Evolutionary conservation across 64 coral and sea anemone genomes (phyloP).

Genomic region (Montipora sp.): DNA sequence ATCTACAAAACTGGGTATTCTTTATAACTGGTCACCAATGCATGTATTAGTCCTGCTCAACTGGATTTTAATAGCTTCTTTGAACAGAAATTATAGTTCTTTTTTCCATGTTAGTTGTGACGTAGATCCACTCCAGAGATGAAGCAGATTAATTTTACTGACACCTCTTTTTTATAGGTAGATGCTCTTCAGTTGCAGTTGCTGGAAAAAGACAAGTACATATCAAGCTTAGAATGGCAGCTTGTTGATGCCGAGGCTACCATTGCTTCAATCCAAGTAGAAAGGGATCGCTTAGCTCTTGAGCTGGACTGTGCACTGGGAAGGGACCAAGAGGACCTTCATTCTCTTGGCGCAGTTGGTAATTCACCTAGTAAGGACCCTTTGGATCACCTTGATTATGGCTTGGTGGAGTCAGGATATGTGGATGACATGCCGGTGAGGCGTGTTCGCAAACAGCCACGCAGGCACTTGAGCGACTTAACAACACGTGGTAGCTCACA

Average conservation of each 20-base stretch:
- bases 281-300: constrained; percentile 79
- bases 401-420: constrained; percentile 54
- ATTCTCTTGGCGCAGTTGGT: constrained; percentile 41
- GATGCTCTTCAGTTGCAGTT: constrained; percentile 75
- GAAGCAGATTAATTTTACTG: neutral
- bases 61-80: no score
- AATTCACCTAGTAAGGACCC: constrained; percentile 24
- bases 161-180: constrained; percentile 34
- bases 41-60: no score
- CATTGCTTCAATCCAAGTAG: constrained; percentile 88
- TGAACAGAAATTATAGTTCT: no score
- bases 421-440: constrained; percentile 57
- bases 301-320: constrained; percentile 84
- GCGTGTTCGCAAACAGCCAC: constrained; percentile 76
- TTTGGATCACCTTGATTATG: constrained; percentile 68
- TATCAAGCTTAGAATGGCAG: constrained; percentile 96
- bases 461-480: constrained; percentile 91
- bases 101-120: no score
- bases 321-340: constrained; percentile 73
- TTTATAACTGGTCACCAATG: no score
- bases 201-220: constrained; percentile 92
- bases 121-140: no score
- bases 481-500: constrained; percentile 70
- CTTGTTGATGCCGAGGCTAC: constrained; percentile 89
- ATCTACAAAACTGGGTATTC: no score